Evolutionary conservation across 2,113 vertebrate genomes (phyloP), one percentile per base, ranked within the genome.

Genomic region (Menidia beryllina): DNA sequence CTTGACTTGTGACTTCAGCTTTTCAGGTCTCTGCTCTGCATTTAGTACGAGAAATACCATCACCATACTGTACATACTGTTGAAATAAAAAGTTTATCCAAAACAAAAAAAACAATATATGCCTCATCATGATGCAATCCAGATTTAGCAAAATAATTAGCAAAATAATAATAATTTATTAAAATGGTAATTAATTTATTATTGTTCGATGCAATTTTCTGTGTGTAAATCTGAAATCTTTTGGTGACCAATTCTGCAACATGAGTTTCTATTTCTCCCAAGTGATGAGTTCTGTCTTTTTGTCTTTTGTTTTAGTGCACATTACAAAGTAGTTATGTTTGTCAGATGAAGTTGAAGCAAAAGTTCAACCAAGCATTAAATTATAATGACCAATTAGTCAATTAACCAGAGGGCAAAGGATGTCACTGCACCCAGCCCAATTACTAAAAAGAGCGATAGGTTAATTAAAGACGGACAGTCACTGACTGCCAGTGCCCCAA

Each of bases 381-480:
- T 84, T 88, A 84, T 86, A 86, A 93, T 88, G 63, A 79, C 79
- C 81, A 87, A 90, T 91, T 84, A 91, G 72, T 55, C 36, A 51
- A 53, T 79, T 66, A 76, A 71, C 82, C 59, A 70, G 65, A 23
- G 75, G 75, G 53, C 71, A 62, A 68, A 69, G 20, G 49, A 34
- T 41, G 52, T 81, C 59, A 73, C 26, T 65, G 59, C 38, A 60
- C 23, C 45, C n/a, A 39, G 30, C 67, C 56, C 38, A 82, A 80
- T 86, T 84, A 84, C 36, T 56, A 30, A 63, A n/a, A 41, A 53
- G 39, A 65, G 34, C 72, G 64, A 73, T 72, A 77, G 79, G 75
- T 86, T 86, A 77, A 90, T 90, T 87, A 78, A 86, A 89, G 75
- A 61, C 1, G 2, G 25, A 43, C 36, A 63, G 48, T 65, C 54